A percentile compares a stretch with the other conserved stretches of the same genome.
phyloP scores from a whole-genome alignment of 2,113 vertebrate species.

The Menidia beryllina region DNA sequence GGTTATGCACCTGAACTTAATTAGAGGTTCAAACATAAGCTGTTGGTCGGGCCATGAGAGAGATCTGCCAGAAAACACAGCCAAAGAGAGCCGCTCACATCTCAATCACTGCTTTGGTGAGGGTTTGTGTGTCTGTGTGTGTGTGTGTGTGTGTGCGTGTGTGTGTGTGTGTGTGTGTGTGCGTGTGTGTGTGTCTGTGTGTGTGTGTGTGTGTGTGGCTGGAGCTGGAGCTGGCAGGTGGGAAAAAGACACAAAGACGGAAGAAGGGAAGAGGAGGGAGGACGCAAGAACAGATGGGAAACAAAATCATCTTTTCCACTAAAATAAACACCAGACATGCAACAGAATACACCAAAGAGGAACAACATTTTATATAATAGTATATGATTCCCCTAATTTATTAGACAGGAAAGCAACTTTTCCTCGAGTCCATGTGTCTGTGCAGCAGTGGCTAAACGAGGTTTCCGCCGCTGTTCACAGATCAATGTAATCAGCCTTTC shows the following conservation, averaged over 20 bases:
- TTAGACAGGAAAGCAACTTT: not conserved
- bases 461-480: conserved; percentile 41
- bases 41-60: conserved; percentile 33
- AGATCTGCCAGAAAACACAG: conserved; percentile 51
- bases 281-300: conserved; percentile 13
- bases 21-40: conserved; percentile 56
- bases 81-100: conserved; percentile 49
- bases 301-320: conserved; percentile 8
- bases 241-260: conserved; percentile 32
- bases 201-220: conserved; percentile 13
- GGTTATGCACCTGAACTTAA: conserved; percentile 62
- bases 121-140: conserved; percentile 26
- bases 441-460: conserved; percentile 6
- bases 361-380: not conserved
- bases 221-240: conserved; percentile 42
- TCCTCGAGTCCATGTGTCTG: not conserved
- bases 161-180: conserved; percentile 30
- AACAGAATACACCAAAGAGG: conserved; percentile 10
- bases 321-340: conserved; percentile 15
- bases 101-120: conserved; percentile 47
- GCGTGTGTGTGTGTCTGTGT: conserved; percentile 26
- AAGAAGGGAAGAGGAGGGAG: not conserved
- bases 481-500: conserved; percentile 67
- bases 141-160: conserved; percentile 11
- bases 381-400: not conserved